Conservation (phyloP, 2,888 invertebrate genomes). For the Vanessa cardui region DNA sequence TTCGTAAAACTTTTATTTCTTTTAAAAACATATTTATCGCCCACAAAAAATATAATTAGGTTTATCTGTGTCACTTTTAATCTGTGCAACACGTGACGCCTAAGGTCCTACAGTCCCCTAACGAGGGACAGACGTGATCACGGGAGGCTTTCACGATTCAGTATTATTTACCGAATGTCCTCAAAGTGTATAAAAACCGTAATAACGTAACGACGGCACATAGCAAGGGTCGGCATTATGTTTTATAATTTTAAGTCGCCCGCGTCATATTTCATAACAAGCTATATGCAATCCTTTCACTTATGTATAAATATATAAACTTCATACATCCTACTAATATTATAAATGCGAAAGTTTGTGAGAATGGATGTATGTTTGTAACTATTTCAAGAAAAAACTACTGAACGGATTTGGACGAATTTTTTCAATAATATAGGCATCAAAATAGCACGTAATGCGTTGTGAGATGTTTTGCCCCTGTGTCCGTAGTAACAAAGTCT, state of each 20-base stretch:
- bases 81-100: slow-evolving; percentile 35
- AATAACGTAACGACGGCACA: background rate
- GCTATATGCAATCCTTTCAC: background rate
- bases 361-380: too few species aligned
- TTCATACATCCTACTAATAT: too few species aligned
- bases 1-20: background rate
- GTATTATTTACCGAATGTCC: slow-evolving; percentile 26
- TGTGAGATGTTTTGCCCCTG: too few species aligned
- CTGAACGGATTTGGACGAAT: too few species aligned
- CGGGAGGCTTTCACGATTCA: slow-evolving; percentile 22
- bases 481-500: too few species aligned
- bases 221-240: background rate
- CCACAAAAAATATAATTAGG: slow-evolving; percentile 5
- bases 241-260: background rate
- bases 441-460: too few species aligned
- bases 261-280: background rate
- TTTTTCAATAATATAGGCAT: too few species aligned
- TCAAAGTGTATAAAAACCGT: slow-evolving; percentile 9
- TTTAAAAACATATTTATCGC: background rate
- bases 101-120: slow-evolving; percentile 29
- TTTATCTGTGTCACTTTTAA: slow-evolving; percentile 21
- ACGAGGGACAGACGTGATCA: slow-evolving; percentile 35
- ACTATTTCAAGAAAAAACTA: too few species aligned
- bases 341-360: too few species aligned
- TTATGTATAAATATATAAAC: too few species aligned